A percentile compares a stretch with the other conserved stretches of the same genome.
Conservation (phyloP, 2,888 invertebrate species). For the Rhamnusium bicolor region DNA sequence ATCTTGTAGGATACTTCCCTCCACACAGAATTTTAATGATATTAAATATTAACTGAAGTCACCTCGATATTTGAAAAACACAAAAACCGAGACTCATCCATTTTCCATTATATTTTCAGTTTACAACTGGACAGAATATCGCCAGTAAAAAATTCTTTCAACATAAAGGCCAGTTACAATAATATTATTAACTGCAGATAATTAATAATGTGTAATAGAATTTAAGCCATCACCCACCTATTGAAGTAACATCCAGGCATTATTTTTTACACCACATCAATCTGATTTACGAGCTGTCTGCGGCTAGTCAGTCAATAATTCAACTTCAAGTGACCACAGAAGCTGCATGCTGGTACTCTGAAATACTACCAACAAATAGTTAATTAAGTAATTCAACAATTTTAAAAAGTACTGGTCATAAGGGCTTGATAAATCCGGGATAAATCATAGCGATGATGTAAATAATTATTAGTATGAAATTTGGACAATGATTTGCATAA, state of each 20-base stretch:
- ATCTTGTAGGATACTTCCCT: no score
- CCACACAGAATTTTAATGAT: no score
- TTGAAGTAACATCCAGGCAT: conserved; percentile 24
- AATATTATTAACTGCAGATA: conserved; percentile 26
- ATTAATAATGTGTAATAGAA: conserved; percentile 29
- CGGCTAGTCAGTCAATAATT: conserved; percentile 34
- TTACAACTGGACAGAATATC: conserved; percentile 12
- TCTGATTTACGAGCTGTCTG: conserved; percentile 49
- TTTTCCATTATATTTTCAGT: neutral
- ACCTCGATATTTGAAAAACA: neutral
- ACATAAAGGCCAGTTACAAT: conserved; percentile 20
- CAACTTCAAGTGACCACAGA: conserved; percentile 35
- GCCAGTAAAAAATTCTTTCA: neutral
- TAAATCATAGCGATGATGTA: no score
- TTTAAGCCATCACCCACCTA: conserved; percentile 18
- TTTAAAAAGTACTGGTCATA: conserved; percentile 39
- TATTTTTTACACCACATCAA: conserved; percentile 37
- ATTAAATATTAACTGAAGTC: neutral
- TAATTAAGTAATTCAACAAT: conserved; percentile 52
- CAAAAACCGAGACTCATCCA: neutral
- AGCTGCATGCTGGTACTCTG: conserved; percentile 33
- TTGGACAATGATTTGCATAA: no score
- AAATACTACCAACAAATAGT: conserved; percentile 41
- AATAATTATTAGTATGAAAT: no score
- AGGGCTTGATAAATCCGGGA: no score